Percentiles rank a stretch among this genome's conserved stretches.
These are phyloP conservation scores for Prosopocoilus inquinatus DNA, from an alignment of 2,888 invertebrate species.

Conservation along the genomic window DNA sequence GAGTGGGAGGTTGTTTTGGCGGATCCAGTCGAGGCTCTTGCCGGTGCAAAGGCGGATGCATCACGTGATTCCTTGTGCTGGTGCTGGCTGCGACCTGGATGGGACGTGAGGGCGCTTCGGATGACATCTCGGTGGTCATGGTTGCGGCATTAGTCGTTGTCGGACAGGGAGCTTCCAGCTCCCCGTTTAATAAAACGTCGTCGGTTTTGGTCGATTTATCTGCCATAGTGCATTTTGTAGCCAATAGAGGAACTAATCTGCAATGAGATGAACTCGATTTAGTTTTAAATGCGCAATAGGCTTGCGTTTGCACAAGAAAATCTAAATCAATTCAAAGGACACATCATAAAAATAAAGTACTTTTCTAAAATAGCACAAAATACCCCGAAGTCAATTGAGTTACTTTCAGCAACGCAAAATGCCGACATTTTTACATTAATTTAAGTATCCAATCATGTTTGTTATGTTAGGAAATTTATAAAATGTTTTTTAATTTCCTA, in stretches of 20 bases:
- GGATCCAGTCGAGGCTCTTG: constrained; percentile 25
- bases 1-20: constrained; percentile 33
- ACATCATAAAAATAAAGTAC: too few relatives aligned
- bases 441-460: too few relatives aligned
- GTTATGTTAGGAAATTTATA: too few relatives aligned
- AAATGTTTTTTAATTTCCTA: too few relatives aligned
- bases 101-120: constrained; percentile 40
- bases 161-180: constrained; percentile 42
- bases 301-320: neutral
- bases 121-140: constrained; percentile 52
- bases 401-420: too few relatives aligned
- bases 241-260: constrained; percentile 46
- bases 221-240: constrained; percentile 56
- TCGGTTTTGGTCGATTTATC: constrained; percentile 73
- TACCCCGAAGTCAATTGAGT: too few relatives aligned
- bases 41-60: constrained; percentile 20
- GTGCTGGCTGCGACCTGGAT: constrained; percentile 35
- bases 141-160: constrained; percentile 57
- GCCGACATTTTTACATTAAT: too few relatives aligned
- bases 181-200: constrained; percentile 46
- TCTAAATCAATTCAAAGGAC: neutral
- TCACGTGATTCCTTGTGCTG: constrained; percentile 30
- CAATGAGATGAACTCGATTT: neutral
- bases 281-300: neutral
- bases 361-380: too few relatives aligned